Base-by-base conservation (phyloP, 2,797 vertebrate genomes). In the Eospalax fontanierii region DNA sequence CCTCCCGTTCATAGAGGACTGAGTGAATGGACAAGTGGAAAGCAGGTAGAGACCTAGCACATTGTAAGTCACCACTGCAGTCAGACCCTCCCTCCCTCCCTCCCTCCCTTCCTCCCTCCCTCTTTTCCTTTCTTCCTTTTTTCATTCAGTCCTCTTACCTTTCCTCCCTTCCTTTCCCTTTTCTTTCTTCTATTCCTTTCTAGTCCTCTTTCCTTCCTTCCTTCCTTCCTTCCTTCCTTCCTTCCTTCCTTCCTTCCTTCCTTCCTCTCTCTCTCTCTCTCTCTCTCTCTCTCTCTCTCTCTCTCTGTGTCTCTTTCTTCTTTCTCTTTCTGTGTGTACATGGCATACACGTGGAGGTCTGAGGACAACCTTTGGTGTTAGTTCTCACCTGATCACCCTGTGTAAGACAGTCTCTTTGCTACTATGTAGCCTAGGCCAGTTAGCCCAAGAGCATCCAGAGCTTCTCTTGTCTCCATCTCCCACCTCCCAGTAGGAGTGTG, bases 1-100 rank as follows among this genome's bases (percentile, higher is more conserved):
- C 43, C 66, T 91, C 46, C 40, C 66, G 66, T 93, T 91, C 22
- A 65, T 6, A 91, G 93, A 90, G 57, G 76, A 89, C 89, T 46
- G 90, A 90, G 66, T 28, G n/a, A 76, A n/a, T 76, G n/a, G 15
- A 43, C 8, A 38, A 33, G 22, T 68, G 9, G n/a, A 66, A 93
- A 94, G 65, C 40, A 85, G 4, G 11, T 14, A 85, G 33, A 82
- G 65, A 70, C 21, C 50, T 24, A 40, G n/a, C 57, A 46, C 30
- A 90, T 5, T 75, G 2, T 83, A 82, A 85, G 14, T 26, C 46
- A 63, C 70, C 54, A 40, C 50, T 46, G 33, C 6, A 14, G n/a
- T n/a, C n/a, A n/a, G n/a, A n/a, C n/a, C n/a, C n/a, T n/a, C n/a
- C n/a, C n/a, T n/a, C n/a, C n/a, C 33, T 16, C 21, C 7, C 21